These are phyloP conservation scores for Bambusicola thoracicus DNA, from an alignment of 2,113 vertebrate species.

Conservation along the genomic window DNA sequence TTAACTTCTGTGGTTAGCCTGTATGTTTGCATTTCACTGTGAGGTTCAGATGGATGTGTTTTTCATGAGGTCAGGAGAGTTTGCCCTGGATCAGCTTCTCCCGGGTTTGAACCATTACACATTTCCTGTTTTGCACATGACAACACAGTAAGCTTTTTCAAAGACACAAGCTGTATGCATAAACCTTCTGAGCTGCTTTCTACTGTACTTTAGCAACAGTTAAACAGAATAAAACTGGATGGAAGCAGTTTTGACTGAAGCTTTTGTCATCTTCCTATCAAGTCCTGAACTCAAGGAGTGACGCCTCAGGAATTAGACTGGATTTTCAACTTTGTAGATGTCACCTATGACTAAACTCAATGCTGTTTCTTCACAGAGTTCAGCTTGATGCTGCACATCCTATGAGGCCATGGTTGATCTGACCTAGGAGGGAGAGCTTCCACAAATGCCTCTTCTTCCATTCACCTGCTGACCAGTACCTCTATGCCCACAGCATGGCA, in stretches of 20 bases:
- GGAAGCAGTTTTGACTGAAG: not conserved
- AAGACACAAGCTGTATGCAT: not conserved
- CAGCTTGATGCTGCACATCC: not conserved
- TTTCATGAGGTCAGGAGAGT: slow-evolving; percentile 14
- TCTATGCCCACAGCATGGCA: not conserved
- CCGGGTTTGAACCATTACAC: not conserved
- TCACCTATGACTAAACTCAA: not conserved
- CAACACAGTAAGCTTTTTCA: slow-evolving; percentile 34
- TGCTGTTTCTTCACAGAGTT: not conserved
- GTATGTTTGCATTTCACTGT: not conserved
- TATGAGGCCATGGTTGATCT: not conserved
- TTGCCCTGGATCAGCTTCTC: slow-evolving; percentile 6
- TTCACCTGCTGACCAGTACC: not conserved
- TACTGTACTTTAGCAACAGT: not conserved
- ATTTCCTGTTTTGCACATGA: slow-evolving; percentile 58
- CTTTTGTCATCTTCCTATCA: rapidly evolving
- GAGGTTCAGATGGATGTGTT: not conserved
- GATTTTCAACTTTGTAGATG: not conserved
- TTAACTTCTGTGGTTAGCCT: slow-evolving; percentile 17
- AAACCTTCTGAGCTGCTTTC: not conserved
- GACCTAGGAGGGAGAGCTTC: not conserved
- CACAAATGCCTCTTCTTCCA: not conserved
- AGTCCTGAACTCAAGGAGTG: not conserved
- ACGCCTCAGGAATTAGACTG: not conserved
- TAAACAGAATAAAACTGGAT: not conserved